A percentile compares a stretch with the other conserved stretches of the same genome.
phyloP scores from a whole-genome alignment of 2,888 invertebrate species.

The Tuberolachnus salignus region DNA sequence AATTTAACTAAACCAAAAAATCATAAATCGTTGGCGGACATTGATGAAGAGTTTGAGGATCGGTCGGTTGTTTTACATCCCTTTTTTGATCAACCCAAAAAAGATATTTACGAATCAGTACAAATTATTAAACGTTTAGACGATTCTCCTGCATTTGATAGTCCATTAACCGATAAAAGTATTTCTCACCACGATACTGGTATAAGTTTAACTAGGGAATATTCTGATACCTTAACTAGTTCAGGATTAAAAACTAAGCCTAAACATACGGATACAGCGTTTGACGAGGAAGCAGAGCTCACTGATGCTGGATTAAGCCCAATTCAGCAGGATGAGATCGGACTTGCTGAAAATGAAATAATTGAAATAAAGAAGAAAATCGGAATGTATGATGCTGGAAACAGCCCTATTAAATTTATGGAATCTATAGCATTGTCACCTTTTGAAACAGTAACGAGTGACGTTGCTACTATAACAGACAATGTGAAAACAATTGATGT shows the following conservation, averaged over 20 bases:
- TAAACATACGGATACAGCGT: slow-evolving; percentile 64
- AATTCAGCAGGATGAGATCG: slow-evolving; percentile 67
- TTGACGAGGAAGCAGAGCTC: slow-evolving; percentile 66
- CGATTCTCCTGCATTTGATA: slow-evolving; percentile 61
- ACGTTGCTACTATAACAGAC: slow-evolving; percentile 37
- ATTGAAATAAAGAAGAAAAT: slow-evolving; percentile 66
- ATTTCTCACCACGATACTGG: slow-evolving; percentile 67
- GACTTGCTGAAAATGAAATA: slow-evolving; percentile 64
- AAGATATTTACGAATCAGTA: slow-evolving; percentile 14
- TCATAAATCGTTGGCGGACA: slow-evolving; percentile 51
- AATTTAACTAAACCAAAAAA: slow-evolving; percentile 46
- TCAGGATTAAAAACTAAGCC: slow-evolving; percentile 61
- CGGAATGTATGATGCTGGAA: slow-evolving; percentile 66
- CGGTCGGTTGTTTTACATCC: slow-evolving; percentile 47
- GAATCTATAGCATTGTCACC: slow-evolving; percentile 42
- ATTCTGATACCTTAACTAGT: slow-evolving; percentile 62
- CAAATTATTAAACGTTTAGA: slow-evolving; percentile 31
- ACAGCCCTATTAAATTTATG: slow-evolving; percentile 65
- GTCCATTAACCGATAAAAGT: slow-evolving; percentile 65
- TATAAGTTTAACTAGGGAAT: slow-evolving; percentile 65
- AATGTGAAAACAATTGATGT: slow-evolving; percentile 39
- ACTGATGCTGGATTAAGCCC: slow-evolving; percentile 68
- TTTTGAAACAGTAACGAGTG: slow-evolving; percentile 34
- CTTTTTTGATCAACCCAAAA: slow-evolving; percentile 44
- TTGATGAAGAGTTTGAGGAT: slow-evolving; percentile 54